Evolutionary conservation across 2,113 vertebrate species (phyloP).

Genomic region (Condylura cristata): DNA sequence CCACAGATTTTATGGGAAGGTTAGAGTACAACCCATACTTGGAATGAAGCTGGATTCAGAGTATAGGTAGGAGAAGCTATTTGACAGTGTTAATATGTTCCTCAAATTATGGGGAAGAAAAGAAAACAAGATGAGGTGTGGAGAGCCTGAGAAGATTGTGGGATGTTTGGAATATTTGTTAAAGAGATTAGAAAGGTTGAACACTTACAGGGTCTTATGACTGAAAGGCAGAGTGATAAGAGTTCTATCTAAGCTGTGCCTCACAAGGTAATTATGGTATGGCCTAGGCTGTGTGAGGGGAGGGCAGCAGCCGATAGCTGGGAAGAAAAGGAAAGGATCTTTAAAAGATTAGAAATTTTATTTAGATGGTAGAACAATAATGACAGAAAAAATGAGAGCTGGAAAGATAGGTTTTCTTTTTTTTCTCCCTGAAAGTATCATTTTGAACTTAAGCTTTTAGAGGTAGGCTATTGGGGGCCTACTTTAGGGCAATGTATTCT

Average conservation of each 20-base stretch:
- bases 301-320: background rate
- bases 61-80: background rate
- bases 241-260: background rate
- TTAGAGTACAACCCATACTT: background rate
- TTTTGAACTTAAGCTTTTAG: background rate
- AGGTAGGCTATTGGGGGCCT: background rate
- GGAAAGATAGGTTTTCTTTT: background rate
- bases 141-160: background rate
- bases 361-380: background rate
- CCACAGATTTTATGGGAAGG: background rate
- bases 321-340: background rate
- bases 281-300: background rate
- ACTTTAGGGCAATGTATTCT: background rate
- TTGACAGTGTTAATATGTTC: background rate
- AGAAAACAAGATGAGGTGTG: background rate
- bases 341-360: background rate
- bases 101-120: background rate
- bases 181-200: background rate
- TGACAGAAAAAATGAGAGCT: background rate
- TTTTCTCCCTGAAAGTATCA: background rate
- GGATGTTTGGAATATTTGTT: conserved; percentile 24
- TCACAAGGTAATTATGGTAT: background rate
- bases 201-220: background rate
- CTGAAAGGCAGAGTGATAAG: background rate
- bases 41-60: background rate